These are phyloP conservation scores for Pocota personata DNA, from an alignment of 2,888 invertebrate genomes.

Conservation along the genomic window DNA sequence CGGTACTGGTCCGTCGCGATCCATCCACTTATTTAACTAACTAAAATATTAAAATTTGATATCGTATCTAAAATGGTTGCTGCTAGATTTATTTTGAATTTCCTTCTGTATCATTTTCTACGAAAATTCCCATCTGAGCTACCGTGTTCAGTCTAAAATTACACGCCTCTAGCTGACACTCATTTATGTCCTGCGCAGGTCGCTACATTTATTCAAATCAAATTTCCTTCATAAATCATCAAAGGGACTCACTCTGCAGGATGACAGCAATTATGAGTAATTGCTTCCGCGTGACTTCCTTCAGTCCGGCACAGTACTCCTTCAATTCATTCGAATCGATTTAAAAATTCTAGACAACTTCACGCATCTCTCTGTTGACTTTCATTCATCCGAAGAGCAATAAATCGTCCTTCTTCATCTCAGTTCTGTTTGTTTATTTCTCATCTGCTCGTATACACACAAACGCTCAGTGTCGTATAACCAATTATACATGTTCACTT, in stretches of 20 bases:
- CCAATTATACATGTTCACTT: slow-evolving; percentile 66
- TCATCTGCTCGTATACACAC: slow-evolving; percentile 12
- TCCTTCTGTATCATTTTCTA: too few relatives aligned
- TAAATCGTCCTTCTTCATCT: slow-evolving; percentile 50
- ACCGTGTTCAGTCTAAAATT: slow-evolving; percentile 23
- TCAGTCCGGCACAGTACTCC: not conserved
- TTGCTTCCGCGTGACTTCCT: slow-evolving; percentile 52
- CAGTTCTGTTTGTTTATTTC: slow-evolving; percentile 22
- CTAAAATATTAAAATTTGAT: too few relatives aligned
- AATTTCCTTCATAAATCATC: slow-evolving; percentile 57
- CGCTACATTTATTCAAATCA: slow-evolving; percentile 6
- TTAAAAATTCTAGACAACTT: not conserved
- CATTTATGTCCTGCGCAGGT: not conserved
- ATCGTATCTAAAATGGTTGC: too few relatives aligned
- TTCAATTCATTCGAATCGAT: slow-evolving; percentile 16
- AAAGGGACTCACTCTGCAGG: slow-evolving; percentile 29
- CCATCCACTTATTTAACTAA: too few relatives aligned
- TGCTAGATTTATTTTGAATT: too few relatives aligned
- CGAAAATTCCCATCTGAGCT: not conserved
- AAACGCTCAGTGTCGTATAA: slow-evolving; percentile 50
- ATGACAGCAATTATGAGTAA: slow-evolving; percentile 57
- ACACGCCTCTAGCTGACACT: slow-evolving; percentile 16
- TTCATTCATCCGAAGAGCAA: slow-evolving; percentile 19
- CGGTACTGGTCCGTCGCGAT: too few relatives aligned
- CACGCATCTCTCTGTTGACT: slow-evolving; percentile 9